Evolutionary conservation across 2,888 invertebrate genomes (phyloP), one percentile per base, ranked within the genome.

Genomic region (Ochropleura plecta): DNA sequence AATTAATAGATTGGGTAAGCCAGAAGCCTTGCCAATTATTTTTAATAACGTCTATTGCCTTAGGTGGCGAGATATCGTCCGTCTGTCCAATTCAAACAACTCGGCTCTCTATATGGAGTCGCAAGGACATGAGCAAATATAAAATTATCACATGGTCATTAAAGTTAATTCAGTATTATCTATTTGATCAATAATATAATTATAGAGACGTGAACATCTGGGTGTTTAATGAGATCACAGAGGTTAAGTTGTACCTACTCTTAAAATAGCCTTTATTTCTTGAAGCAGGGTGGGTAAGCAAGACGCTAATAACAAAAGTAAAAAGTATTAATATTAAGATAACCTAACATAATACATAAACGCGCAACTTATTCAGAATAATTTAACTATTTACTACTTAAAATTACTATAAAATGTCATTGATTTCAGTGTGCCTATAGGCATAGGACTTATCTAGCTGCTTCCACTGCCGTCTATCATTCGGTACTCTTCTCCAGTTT

Each of bases 91-190:
- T 68, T 76, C 76, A 70, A 78, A 63, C 66, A 66, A 51, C 40
- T 66, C 51, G n/a, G 62, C 14, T 70, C 75, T 82, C 0, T 78
- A 82, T 82, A 79, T 73, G 86, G 86, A 48, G 7, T 55, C 1
- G 74, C 86, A 84, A 86, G 86, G 86, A 78, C 78, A 57, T 53
- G 42, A 66, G 16, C 65, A 74, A 78, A 79, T 66, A 77, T 76
- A 79, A 64, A 73, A 78, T 81, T 12, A 70, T 76, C 20, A 79
- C 64, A 72, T 74, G 48, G 49, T 69, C 60, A 51, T 64, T 74
- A 57, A 62, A 76, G 68, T 75, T 84, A 66, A 79, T 78, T 84
- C 72, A 78, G 63, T 75, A 72, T 49, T 66, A 57, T 60, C 73
- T 80, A 53, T 55, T 63, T 53, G n/a, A 60, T 62, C 49, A 40